Base-by-base conservation (phyloP, 1,140 invertebrate species). In the Drosophila bifasciata region DNA sequence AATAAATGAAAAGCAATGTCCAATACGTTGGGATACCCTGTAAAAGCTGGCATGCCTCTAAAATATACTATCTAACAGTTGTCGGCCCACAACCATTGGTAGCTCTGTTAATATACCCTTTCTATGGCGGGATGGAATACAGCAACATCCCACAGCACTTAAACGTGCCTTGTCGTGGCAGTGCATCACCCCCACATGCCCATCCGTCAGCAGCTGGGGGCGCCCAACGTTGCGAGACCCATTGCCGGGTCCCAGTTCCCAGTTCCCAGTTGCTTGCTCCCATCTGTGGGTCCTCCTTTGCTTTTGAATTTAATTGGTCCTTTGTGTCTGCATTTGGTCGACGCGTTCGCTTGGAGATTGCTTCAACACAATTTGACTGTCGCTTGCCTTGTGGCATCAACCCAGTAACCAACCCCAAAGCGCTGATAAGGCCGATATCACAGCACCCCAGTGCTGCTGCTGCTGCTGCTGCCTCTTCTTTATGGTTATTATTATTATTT, bases 401-500 rank as follows among this genome's bases (percentile, higher is more conserved):
- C 43, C 40, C 59, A 28, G 28, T 8, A 28, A 28, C 28, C 56
- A 52, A 53, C 57, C 57, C 44, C 75, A 55, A 49, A 32, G 48
- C 43, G 40, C 52, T 63, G 63, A 76, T 76, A 76, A 70, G 72
- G 49, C 48, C 48, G 66, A 61, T 76, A 76, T 76, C 64, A 76
- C 57, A 9, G 21, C 67, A 50, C 16, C 50, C 58, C 48, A 28
- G 17, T 9, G 32, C 49, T 36, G 25, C 41, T 61, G 61, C 56
- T 57, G 19, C 28, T 9, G 32, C 49, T 36, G 25, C 41, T 61
- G 61, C 56, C 64, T 25, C 28, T 56, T 21, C 66, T 88, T 88
- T 88, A 83, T 88, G 83, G 75, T 88, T 89, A 89, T 89, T 86
- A 78, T 88, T 88, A 88, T 88, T 88, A 84, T 89, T 83, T 88